A percentile compares a stretch with the other conserved stretches of the same genome.
Evolutionary conservation across 2,113 vertebrate species (phyloP).

Genomic region (Elaphurus davidianus): DNA sequence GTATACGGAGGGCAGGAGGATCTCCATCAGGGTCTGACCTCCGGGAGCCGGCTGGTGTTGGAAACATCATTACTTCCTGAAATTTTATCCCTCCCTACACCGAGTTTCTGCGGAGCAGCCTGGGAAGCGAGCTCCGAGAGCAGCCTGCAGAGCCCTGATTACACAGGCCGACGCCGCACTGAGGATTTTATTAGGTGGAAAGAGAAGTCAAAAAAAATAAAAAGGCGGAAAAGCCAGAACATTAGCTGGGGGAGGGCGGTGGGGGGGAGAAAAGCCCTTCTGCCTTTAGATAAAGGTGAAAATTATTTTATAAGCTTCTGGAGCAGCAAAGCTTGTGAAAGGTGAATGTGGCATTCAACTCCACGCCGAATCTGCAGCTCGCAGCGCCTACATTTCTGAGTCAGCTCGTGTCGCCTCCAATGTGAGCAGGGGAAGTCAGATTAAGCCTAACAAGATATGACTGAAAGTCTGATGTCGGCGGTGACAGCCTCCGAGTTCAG

Average conservation of each 20-base stretch:
- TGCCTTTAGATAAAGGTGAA: conserved; percentile 62
- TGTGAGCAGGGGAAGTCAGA: conserved; percentile 19
- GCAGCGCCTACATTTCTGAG: conserved; percentile 7
- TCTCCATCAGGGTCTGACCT: conserved; percentile 31
- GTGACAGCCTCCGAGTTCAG: not conserved
- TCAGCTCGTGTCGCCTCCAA: not conserved
- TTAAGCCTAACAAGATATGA: conserved; percentile 24
- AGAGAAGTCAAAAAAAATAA: not conserved
- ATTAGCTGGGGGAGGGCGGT: not conserved
- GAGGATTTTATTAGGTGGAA: conserved; percentile 56
- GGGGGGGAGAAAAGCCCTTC: conserved; percentile 2
- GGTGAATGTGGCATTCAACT: not conserved
- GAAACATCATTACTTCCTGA: conserved; percentile 48
- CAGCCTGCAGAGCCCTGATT: conserved; percentile 57
- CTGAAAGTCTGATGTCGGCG: not conserved
- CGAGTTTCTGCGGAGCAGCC: not conserved
- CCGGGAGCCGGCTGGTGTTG: conserved; percentile 44
- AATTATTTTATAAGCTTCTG: conserved; percentile 61
- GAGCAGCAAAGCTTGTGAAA: conserved; percentile 47
- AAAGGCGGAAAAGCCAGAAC: not conserved
- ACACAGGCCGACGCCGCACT: not conserved
- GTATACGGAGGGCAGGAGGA: not conserved
- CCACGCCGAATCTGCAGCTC: conserved; percentile 37
- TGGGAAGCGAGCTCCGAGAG: not conserved
- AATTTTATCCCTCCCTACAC: not conserved